Evolutionary conservation across 2,888 invertebrate genomes (phyloP), one percentile per base, ranked within the genome.

Genomic region (Chrysodeixis includens): DNA sequence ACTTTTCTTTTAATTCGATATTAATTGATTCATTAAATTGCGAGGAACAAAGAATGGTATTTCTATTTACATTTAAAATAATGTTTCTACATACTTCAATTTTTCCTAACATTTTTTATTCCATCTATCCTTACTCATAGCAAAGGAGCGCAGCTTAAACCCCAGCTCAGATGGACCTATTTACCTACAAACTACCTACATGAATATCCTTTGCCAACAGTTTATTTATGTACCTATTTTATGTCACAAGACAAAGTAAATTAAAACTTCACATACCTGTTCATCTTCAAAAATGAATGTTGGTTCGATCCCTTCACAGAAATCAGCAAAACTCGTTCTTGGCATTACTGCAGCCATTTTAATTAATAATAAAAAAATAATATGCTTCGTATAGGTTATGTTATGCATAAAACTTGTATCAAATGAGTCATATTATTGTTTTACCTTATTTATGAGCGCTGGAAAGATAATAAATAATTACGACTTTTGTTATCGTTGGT

Each of bases 271-370:
- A 66, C 59, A 32, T 79, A 90, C 90, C 83, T 85, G 81, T 16
- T 89, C 89, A 78, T 90, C 90, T 81, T 90, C 85, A 59, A 83
- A 89, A 62, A 89, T 71, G 65, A 84, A 84, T 0, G 78, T 61
- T 0, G 81, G 74, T n/a, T 64, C 57, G 46, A 62, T 78, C 0
- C 78, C 81, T 18, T 78, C 81, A 14, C 62, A 68, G 46, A 73
- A 84, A 71, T 44, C 70, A 16, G 60, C 66, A 66, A 56, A 78
- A 67, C 32, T 80, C 1, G 40, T 22, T 44, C 53, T 53, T 40
- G 56, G 5, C 35, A 1, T 16, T 1, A 30, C 40, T 10, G 55
- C 8, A n/a, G 10, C 8, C 8, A 40, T 54, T 44, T 16, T 9
- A 20, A 54, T 8, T 57, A 30, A 6, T 10, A n/a, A 40, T 46